These are phyloP conservation scores for Parus major DNA, from an alignment of 2,113 vertebrate species.

Conservation along the genomic window DNA sequence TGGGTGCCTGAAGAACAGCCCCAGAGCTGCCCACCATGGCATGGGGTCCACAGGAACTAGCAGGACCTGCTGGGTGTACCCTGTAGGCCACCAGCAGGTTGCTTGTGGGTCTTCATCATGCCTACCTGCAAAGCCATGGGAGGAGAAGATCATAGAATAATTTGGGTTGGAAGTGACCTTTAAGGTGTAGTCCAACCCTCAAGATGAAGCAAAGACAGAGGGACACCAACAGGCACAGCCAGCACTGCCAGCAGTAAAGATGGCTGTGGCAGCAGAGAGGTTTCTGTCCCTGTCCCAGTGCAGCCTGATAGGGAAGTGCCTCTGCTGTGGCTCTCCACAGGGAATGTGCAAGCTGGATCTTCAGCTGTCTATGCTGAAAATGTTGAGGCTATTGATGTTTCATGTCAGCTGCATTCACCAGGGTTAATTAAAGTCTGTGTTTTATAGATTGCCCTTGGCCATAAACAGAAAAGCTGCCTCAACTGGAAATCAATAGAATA, in stretches of 20 bases:
- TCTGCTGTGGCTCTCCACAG: background rate
- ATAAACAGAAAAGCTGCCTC: background rate
- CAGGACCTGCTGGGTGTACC: background rate
- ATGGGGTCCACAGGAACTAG: fast-evolving
- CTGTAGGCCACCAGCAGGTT: background rate
- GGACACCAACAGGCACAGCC: background rate
- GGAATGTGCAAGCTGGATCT: background rate
- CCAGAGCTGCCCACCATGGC: background rate
- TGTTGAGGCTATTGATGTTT: background rate
- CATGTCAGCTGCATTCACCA: background rate
- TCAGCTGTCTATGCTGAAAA: background rate
- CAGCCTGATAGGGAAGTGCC: background rate
- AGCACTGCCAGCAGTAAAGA: background rate
- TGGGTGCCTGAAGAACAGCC: background rate
- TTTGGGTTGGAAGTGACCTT: background rate
- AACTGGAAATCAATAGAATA: slow-evolving; percentile 31
- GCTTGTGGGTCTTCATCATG: background rate
- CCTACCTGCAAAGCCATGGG: background rate
- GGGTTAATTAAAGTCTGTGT: slow-evolving; percentile 48
- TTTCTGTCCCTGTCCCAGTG: background rate
- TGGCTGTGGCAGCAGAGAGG: background rate
- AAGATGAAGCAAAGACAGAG: background rate
- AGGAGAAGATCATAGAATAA: background rate
- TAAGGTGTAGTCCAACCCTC: background rate
- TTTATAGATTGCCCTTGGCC: background rate